Percentiles rank a stretch among this genome's conserved stretches.
phyloP scores from a whole-genome alignment of 2,797 vertebrate species.

The Pangasius macronema region DNA sequence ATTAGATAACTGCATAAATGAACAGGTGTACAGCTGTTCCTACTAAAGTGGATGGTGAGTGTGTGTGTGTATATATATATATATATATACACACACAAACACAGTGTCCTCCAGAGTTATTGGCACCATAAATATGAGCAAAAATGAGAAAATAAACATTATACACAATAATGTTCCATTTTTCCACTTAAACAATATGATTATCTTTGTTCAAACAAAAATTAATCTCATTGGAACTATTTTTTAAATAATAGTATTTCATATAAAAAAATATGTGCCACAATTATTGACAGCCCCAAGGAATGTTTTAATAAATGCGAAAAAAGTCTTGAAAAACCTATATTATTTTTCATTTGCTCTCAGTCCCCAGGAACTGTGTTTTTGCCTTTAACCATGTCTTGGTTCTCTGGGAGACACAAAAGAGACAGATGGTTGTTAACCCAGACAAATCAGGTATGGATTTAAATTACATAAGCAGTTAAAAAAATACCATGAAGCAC shows the following conservation, averaged over 20 bases:
- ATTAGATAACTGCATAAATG: too few relatives aligned
- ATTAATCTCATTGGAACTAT: background rate
- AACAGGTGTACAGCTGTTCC: too few relatives aligned
- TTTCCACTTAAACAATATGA: background rate
- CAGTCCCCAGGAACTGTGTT: background rate
- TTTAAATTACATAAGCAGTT: background rate
- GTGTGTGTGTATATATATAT: background rate
- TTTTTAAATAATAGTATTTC: slow-evolving; percentile 16
- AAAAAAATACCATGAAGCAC: background rate
- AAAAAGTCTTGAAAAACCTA: background rate
- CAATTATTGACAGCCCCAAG: background rate
- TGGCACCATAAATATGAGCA: slow-evolving; percentile 7
- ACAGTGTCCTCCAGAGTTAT: slow-evolving; percentile 12
- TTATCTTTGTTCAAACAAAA: background rate
- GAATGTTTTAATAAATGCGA: slow-evolving; percentile 1
- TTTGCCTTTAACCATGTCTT: background rate
- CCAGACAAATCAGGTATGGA: background rate
- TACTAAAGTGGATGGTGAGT: too few relatives aligned
- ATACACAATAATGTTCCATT: background rate
- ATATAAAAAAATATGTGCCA: slow-evolving; percentile 7
- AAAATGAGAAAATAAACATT: background rate
- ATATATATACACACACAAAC: background rate
- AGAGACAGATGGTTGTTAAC: background rate
- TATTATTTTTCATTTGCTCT: background rate
- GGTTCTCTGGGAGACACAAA: background rate